Evolutionary conservation across 2,888 invertebrate genomes (phyloP).

Genomic region (Caenorhabditis sp.): DNA sequence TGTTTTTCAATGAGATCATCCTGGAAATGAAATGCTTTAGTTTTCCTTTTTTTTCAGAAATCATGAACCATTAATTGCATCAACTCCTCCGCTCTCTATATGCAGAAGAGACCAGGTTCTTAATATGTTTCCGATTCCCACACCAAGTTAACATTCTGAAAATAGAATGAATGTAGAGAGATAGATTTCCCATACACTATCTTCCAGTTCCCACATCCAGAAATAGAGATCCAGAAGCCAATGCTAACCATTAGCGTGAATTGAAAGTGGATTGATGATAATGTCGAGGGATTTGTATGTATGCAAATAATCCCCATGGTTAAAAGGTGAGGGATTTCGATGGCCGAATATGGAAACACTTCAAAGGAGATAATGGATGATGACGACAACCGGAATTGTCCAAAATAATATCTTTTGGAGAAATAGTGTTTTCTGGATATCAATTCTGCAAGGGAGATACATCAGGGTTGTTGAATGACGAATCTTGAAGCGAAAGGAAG

Average conservation of each 20-base stretch:
- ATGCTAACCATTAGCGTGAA: conserved; percentile 22
- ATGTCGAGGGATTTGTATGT: conserved; percentile 32
- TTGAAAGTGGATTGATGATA: conserved; percentile 13
- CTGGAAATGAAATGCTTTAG: conserved; percentile 9
- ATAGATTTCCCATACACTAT: conserved; percentile 38
- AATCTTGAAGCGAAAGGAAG: neutral
- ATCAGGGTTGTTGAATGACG: neutral
- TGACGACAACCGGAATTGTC: conserved; percentile 4
- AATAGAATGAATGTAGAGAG: conserved; percentile 30
- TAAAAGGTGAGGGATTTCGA: conserved; percentile 47
- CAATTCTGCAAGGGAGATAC: conserved; percentile 15
- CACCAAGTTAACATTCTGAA: conserved; percentile 46
- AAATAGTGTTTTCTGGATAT: conserved; percentile 24
- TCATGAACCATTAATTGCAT: conserved; percentile 2
- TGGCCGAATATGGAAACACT: conserved; percentile 28
- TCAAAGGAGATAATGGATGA: conserved; percentile 22
- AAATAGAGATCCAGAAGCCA: conserved; percentile 20
- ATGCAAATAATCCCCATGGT: conserved; percentile 31
- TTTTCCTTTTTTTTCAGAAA: conserved; percentile 7
- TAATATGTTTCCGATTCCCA: conserved; percentile 46
- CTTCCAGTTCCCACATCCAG: conserved; percentile 25
- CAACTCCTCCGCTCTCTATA: neutral
- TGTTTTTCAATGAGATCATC: conserved; percentile 1
- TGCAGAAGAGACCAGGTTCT: conserved; percentile 4
- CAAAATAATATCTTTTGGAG: neutral